phyloP scores from a whole-genome alignment of 2,113 vertebrate genomes.

The Prunella fulvescens region DNA sequence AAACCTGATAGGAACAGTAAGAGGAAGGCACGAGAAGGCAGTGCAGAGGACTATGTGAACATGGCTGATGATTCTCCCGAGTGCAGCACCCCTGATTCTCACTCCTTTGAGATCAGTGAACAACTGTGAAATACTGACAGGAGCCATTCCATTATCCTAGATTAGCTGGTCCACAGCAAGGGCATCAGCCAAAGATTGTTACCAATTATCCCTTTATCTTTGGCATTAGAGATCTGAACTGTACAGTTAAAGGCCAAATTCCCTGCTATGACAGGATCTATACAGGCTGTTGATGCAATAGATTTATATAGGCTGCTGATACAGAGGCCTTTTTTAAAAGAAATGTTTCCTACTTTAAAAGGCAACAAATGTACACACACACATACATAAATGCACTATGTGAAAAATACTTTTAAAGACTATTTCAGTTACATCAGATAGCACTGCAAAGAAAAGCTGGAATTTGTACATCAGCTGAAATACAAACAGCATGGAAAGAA shows the following conservation, averaged over 20 bases:
- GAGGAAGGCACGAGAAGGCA: slow-evolving; percentile 55
- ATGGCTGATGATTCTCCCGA: slow-evolving; percentile 31
- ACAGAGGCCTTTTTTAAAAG: not conserved
- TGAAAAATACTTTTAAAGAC: not conserved
- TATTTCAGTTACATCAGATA: not conserved
- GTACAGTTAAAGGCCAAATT: not conserved
- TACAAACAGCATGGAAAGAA: not conserved
- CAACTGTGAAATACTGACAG: slow-evolving; percentile 42
- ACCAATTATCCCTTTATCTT: not conserved
- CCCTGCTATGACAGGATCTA: not conserved
- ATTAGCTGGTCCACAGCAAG: slow-evolving; percentile 24
- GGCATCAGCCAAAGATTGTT: not conserved
- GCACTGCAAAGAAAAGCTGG: not conserved
- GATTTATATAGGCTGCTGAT: not conserved
- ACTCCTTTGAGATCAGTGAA: slow-evolving; percentile 45
- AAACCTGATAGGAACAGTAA: slow-evolving; percentile 55
- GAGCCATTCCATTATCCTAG: slow-evolving; percentile 3
- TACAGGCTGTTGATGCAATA: not conserved
- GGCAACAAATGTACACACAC: not conserved
- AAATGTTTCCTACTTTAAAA: not conserved
- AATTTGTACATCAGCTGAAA: not conserved
- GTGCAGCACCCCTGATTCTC: slow-evolving; percentile 3
- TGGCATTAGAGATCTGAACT: not conserved
- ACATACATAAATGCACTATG: not conserved
- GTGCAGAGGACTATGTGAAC: slow-evolving; percentile 48